Percentiles rank a stretch among this genome's conserved stretches.
phyloP scores from a whole-genome alignment of 2,888 invertebrate species.

The Steinernema carpocapsae region DNA sequence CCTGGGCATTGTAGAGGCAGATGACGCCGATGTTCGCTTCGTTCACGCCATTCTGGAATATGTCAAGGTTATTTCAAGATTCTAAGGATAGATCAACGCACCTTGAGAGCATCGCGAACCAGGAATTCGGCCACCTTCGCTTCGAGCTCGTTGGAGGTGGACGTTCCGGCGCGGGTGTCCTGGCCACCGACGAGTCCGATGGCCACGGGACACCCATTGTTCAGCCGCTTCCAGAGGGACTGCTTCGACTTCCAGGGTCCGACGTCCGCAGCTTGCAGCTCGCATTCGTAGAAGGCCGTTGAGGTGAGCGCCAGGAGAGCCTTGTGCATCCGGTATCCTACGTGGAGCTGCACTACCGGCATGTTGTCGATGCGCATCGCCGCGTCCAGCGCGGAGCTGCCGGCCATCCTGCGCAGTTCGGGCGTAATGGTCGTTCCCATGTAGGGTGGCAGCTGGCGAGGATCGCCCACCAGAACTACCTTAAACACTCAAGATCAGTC shows the following conservation, averaged over 20 bases:
- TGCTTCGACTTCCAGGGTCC: conserved; percentile 17
- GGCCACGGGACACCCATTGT: background rate
- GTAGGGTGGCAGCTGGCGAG: conserved; percentile 20
- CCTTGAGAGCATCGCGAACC: background rate
- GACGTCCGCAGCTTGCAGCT: background rate
- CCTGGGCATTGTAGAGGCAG: conserved; percentile 28
- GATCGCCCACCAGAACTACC: conserved; percentile 17
- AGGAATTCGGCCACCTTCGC: background rate
- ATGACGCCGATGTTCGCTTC: conserved; percentile 7
- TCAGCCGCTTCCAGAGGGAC: background rate
- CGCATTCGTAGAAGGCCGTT: background rate
- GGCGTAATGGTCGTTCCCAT: background rate
- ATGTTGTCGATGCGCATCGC: background rate
- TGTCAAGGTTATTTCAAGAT: background rate
- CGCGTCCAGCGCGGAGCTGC: background rate
- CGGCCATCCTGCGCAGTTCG: background rate
- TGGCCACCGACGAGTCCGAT: conserved; percentile 13
- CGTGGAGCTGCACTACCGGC: background rate
- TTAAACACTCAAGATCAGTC: background rate
- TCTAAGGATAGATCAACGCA: background rate
- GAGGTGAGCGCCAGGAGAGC: conserved; percentile 16
- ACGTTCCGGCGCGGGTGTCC: background rate
- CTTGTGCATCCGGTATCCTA: conserved; percentile 19
- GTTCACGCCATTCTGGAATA: background rate
- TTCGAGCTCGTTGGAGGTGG: background rate